Percentiles rank a stretch among this genome's conserved stretches.
These are phyloP conservation scores for Micoletzkya japonica DNA, from an alignment of 2,888 invertebrate genomes.

Conservation along the genomic window DNA sequence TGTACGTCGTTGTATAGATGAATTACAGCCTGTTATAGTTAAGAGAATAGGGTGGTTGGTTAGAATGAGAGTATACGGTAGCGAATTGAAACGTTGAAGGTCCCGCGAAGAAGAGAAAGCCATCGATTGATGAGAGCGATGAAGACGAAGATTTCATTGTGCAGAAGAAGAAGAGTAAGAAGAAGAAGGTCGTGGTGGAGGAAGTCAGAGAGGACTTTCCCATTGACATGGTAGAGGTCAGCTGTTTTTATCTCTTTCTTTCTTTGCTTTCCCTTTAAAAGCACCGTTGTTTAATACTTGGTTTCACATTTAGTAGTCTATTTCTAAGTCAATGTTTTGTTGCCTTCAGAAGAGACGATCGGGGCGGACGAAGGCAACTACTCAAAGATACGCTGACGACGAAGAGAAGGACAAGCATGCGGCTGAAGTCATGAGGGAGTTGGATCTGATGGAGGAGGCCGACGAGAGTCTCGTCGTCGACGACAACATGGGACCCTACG, in stretches of 20 bases:
- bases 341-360: constrained; percentile 65
- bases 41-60: background rate
- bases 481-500: background rate
- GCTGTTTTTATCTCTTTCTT: background rate
- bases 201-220: constrained; percentile 18
- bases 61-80: background rate
- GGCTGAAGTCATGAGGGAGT: constrained; percentile 12
- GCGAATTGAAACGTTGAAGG: background rate
- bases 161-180: constrained; percentile 21
- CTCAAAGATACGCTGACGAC: constrained; percentile 16
- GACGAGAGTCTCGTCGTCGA: background rate
- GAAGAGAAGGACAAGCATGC: constrained; percentile 11
- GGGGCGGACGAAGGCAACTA: constrained; percentile 43
- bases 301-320: no score
- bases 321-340: background rate
- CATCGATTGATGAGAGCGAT: constrained; percentile 11
- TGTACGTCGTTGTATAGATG: background rate
- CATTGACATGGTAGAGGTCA: constrained; percentile 14
- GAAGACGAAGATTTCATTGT: constrained; percentile 26
- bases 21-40: background rate
- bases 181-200: constrained; percentile 21
- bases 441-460: constrained; percentile 22
- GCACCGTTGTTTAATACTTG: constrained; percentile 4
- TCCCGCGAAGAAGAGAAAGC: constrained; percentile 22
- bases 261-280: background rate